Evolutionary conservation across 2,113 vertebrate genomes (phyloP).

Genomic region (Alethe diademata): DNA sequence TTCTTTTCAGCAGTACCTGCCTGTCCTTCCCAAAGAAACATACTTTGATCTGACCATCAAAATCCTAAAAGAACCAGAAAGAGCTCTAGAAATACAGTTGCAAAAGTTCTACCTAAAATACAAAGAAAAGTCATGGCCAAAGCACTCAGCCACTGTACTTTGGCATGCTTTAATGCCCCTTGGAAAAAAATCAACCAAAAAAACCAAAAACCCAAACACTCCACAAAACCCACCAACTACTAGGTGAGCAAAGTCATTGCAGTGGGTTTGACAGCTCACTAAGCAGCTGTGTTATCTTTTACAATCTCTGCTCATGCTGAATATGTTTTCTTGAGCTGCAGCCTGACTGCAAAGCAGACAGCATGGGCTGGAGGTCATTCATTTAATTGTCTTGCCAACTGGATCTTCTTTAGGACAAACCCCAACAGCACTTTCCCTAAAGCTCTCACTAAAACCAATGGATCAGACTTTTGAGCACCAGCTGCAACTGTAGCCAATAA

Average conservation of each 20-base stretch:
- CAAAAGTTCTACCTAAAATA: not conserved
- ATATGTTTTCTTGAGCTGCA: not conserved
- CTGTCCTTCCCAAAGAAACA: not conserved
- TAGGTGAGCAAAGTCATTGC: not conserved
- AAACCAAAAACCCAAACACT: not conserved
- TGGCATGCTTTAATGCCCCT: not conserved
- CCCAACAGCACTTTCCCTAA: not conserved
- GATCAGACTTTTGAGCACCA: not conserved
- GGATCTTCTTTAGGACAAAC: not conserved
- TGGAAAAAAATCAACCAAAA: not conserved
- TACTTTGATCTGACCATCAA: not conserved
- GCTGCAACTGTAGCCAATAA: rapidly evolving
- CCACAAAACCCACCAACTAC: not conserved
- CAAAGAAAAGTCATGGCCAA: not conserved
- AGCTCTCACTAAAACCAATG: not conserved
- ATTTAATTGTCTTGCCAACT: not conserved
- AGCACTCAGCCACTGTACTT: not conserved
- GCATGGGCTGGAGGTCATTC: not conserved
- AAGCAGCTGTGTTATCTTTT: not conserved
- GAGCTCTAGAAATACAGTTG: not conserved
- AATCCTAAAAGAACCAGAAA: not conserved
- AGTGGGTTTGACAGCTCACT: not conserved
- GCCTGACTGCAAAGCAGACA: not conserved
- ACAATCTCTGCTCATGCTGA: not conserved
- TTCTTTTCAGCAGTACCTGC: not conserved